Conservation (phyloP, 1,140 invertebrate genomes). For the Bombus consobrinus region DNA sequence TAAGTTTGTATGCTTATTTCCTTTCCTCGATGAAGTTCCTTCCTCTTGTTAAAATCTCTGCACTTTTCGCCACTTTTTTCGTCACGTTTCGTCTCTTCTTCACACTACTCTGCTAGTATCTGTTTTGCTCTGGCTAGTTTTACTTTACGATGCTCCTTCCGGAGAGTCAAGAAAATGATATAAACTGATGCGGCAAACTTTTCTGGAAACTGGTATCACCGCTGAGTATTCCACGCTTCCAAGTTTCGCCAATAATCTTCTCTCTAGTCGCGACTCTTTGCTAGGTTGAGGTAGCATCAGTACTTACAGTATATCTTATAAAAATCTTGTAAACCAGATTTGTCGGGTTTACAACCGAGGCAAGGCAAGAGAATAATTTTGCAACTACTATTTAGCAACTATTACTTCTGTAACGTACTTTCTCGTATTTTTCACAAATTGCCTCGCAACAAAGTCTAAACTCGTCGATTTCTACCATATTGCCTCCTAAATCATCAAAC, state of each 20-base stretch:
- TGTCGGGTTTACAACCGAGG: background rate
- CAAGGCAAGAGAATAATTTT: background rate
- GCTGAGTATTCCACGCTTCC: background rate
- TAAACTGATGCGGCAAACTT: conserved; percentile 21
- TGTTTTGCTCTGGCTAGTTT: conserved; percentile 2
- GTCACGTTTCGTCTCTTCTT: background rate
- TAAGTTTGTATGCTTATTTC: background rate
- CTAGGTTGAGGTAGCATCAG: background rate
- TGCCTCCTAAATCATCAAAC: too few relatives aligned
- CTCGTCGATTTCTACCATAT: background rate
- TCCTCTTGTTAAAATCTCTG: conserved; percentile 1
- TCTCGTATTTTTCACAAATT: background rate
- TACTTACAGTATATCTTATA: background rate
- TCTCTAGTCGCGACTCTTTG: background rate
- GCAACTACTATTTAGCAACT: too few relatives aligned
- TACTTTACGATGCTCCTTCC: conserved; percentile 13
- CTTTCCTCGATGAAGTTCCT: background rate
- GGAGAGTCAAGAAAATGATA: conserved; percentile 19
- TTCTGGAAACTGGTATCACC: background rate
- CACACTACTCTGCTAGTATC: background rate
- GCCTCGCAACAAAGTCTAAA: background rate
- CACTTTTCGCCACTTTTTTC: conserved; percentile 1
- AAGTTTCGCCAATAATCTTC: conserved; percentile 31
- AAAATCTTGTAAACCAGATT: background rate
- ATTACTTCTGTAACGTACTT: too few relatives aligned